These are phyloP conservation scores for Coronaproctus castanopsis DNA, from an alignment of 2,888 invertebrate genomes.

Conservation along the genomic window DNA sequence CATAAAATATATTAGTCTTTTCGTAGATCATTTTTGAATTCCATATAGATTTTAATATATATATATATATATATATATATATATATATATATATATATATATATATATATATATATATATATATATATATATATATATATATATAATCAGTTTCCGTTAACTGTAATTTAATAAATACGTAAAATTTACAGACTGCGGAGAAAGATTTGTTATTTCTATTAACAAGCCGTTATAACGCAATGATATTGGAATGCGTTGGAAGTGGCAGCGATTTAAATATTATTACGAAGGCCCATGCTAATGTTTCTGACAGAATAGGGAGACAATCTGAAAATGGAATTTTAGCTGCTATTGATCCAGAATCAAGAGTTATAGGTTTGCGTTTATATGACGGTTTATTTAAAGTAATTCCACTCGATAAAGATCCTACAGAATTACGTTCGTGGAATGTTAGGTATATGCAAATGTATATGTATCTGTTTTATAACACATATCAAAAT, in stretches of 20 bases:
- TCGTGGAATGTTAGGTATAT: conserved; percentile 47
- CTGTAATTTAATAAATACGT: too few species aligned
- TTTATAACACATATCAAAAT: too few species aligned
- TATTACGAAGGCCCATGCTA: conserved; percentile 86
- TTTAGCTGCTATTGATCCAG: conserved; percentile 86
- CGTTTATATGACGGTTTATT: conserved; percentile 89
- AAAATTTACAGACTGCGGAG: conserved; percentile 58
- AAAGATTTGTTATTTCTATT: conserved; percentile 85
- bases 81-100: too few species aligned
- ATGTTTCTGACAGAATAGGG: conserved; percentile 85
- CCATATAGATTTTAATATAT: too few species aligned
- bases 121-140: too few species aligned
- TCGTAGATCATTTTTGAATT: too few species aligned
- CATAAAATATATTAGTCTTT: too few species aligned
- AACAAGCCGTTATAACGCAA: conserved; percentile 85
- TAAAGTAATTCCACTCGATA: conserved; percentile 90
- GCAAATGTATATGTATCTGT: too few species aligned
- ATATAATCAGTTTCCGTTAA: too few species aligned
- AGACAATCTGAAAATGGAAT: conserved; percentile 91
- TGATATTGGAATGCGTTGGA: conserved; percentile 79
- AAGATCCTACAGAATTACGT: conserved; percentile 79
- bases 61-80: too few species aligned
- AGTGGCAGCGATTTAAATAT: conserved; percentile 72
- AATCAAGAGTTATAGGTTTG: conserved; percentile 83
- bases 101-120: too few species aligned